A percentile compares a stretch with the other conserved stretches of the same genome.
These are phyloP conservation scores for Dermolepida albohirtum DNA, from an alignment of 2,888 invertebrate genomes.

Conservation along the genomic window DNA sequence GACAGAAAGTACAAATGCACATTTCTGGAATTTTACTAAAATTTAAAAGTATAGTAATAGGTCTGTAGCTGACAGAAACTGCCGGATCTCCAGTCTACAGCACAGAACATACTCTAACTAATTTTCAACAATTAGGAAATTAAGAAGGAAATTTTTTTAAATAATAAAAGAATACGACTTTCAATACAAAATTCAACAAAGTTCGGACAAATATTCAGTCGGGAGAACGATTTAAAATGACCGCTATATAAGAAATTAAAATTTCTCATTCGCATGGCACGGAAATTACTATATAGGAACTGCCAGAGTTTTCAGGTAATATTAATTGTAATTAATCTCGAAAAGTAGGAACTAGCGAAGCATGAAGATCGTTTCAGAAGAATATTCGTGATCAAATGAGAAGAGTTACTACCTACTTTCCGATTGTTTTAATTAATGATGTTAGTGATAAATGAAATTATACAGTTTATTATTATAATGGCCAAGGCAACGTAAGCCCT, in stretches of 20 bases:
- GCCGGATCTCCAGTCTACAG: too few relatives aligned
- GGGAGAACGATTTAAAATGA: too few relatives aligned
- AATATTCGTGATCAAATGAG: constrained; percentile 46
- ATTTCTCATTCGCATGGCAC: constrained; percentile 12
- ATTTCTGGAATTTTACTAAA: too few relatives aligned
- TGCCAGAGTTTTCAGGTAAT: constrained; percentile 40
- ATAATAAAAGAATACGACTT: too few relatives aligned
- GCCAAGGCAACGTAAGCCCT: constrained; percentile 11
- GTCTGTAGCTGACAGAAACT: too few relatives aligned
- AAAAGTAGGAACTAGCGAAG: constrained; percentile 41
- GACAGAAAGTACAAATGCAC: too few relatives aligned
- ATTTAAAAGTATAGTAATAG: too few relatives aligned
- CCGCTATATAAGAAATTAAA: not conserved
- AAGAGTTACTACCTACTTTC: constrained; percentile 46
- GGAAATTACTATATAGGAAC: constrained; percentile 29
- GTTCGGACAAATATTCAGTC: too few relatives aligned
- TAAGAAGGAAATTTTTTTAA: too few relatives aligned
- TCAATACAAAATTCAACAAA: too few relatives aligned
- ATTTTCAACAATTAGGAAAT: too few relatives aligned
- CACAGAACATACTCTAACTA: too few relatives aligned
- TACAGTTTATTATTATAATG: constrained; percentile 47
- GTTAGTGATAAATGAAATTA: constrained; percentile 47
- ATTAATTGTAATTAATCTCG: constrained; percentile 46
- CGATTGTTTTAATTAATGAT: constrained; percentile 47
- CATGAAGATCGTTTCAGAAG: constrained; percentile 42